Evolutionary conservation across 2,113 vertebrate genomes (phyloP).

Genomic region (Protobothrops mucrosquamatus): DNA sequence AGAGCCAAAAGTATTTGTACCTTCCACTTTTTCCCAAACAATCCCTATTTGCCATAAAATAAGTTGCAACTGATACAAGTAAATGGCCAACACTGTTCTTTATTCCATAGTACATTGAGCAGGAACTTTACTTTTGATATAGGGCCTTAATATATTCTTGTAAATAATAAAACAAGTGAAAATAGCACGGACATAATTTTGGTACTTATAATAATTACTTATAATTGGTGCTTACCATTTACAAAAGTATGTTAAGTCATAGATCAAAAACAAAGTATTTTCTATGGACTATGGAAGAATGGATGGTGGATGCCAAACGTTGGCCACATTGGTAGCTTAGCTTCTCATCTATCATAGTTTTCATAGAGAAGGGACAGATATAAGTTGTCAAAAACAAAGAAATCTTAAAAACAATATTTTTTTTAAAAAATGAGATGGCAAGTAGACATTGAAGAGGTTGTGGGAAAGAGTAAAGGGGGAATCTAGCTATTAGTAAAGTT

Average conservation of each 20-base stretch:
- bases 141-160: background rate
- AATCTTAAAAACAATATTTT: background rate
- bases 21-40: background rate
- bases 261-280: background rate
- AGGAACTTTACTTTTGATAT: background rate
- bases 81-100: background rate
- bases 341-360: background rate
- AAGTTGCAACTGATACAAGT: background rate
- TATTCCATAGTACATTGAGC: background rate
- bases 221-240: background rate
- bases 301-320: background rate
- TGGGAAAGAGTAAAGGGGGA: background rate
- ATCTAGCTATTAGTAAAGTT: background rate
- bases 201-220: background rate
- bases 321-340: background rate
- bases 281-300: background rate
- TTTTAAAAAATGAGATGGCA: background rate
- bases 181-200: background rate
- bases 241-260: background rate
- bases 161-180: background rate
- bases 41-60: background rate
- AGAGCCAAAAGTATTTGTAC: background rate
- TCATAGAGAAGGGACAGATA: background rate
- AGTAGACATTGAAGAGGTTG: background rate
- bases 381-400: background rate